Base-by-base conservation (phyloP, 2,113 vertebrate genomes). In the Perca fluviatilis region DNA sequence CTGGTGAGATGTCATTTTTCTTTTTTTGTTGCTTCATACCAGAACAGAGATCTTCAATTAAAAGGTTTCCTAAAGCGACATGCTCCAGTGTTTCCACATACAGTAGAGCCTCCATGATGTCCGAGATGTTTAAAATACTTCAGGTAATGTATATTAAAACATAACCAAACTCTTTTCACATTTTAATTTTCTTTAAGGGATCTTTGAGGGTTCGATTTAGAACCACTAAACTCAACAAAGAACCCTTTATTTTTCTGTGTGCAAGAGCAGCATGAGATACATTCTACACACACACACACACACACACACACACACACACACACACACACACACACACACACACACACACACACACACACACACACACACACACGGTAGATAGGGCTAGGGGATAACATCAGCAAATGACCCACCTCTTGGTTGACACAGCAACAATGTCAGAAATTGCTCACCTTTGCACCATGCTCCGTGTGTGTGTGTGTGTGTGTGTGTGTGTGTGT, bases 371-470 rank as follows among this genome's bases (percentile, higher is more conserved):
- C 40, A 43, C 6, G 10, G 9, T 1, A 33, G 16, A 13, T 5
- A 15, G 21, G 33, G 18, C 0, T 6, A 50, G 30, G 49, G 30
- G 60, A 46, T n/a, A 47, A 18, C 43, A 53, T 30, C 64, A 84
- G 58, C 74, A 61, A 19, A 54, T 61, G 76, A 77, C 73, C 62
- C 49, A 54, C 82, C 13, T 67, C 86, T 87, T 81, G 49, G 86
- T 49, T 62, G 66, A 85, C 77, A 81, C 83, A 77, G 77, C 78
- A 87, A 86, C 85, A 74, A 61, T 76, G 83, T 88, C 89, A 88
- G 47, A 9, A 53, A 80, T 84, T 91, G 86, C 91, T 90, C 85
- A 89, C 86, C 85, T 92, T 94, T 93, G 77, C 91, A 86, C 86
- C 86, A 91, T 77, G 50, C 72, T 80, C 7, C 77, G 63, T 61